Percentiles rank a stretch among this genome's conserved stretches.
phyloP scores from a whole-genome alignment of 1,140 invertebrate genomes.

The Chelonus insularis region DNA sequence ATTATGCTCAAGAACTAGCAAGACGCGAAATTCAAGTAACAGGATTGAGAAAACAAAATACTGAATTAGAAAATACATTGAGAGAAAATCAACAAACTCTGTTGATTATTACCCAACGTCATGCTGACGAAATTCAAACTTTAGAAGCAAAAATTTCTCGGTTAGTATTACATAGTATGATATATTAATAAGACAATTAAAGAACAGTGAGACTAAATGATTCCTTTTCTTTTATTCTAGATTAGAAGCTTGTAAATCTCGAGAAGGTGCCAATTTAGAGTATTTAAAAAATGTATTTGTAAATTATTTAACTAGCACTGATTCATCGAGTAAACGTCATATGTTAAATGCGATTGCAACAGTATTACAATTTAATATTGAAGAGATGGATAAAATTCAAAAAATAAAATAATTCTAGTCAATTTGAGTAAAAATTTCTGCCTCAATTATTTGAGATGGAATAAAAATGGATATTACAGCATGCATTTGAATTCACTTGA shows the following conservation, averaged over 20 bases:
- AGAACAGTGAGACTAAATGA: no score
- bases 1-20: conserved; percentile 83
- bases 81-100: conserved; percentile 67
- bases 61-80: conserved; percentile 69
- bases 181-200: no score
- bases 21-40: conserved; percentile 80
- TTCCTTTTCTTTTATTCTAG: conserved; percentile 54
- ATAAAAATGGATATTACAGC: not conserved
- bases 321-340: conserved; percentile 70
- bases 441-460: not conserved
- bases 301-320: conserved; percentile 75
- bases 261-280: conserved; percentile 85
- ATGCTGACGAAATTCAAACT: conserved; percentile 62
- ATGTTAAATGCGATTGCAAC: conserved; percentile 89
- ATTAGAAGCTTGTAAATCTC: conserved; percentile 73
- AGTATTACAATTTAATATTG: conserved; percentile 76
- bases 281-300: conserved; percentile 90
- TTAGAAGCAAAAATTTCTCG: conserved; percentile 52
- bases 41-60: conserved; percentile 71
- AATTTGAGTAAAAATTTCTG: not conserved
- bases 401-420: conserved; percentile 37
- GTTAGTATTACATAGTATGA: not conserved
- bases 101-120: conserved; percentile 62
- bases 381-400: conserved; percentile 67
- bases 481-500: not conserved